Conservation (phyloP, 2,797 vertebrate genomes). For the Paguma larvata region DNA sequence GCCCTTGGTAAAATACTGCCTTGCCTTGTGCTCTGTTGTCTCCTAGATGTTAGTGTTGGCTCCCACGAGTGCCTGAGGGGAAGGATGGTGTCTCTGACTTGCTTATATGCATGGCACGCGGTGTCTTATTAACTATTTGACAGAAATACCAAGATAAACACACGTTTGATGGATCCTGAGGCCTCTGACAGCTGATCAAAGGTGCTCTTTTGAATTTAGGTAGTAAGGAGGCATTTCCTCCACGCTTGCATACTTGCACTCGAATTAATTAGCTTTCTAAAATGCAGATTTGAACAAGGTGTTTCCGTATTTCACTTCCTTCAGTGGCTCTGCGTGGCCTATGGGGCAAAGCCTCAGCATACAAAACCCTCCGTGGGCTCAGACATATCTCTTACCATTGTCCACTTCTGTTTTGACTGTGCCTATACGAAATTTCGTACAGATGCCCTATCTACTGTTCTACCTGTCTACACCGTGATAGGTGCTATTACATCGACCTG, state of each 20-base stretch:
- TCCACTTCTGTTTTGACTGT: background rate
- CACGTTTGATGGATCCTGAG: background rate
- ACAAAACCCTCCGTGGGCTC: background rate
- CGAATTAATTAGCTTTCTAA: slow-evolving; percentile 56
- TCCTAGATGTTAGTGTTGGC: background rate
- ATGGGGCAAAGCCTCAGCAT: background rate
- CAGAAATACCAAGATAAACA: background rate
- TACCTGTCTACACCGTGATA: background rate
- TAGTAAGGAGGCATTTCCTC: background rate
- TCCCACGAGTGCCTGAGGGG: background rate
- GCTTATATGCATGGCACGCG: background rate
- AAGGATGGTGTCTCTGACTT: background rate
- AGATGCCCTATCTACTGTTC: background rate
- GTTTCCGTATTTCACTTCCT: background rate
- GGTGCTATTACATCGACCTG: background rate
- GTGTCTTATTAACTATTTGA: background rate
- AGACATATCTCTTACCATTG: background rate
- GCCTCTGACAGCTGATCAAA: background rate
- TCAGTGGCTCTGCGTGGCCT: background rate
- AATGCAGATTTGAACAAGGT: background rate
- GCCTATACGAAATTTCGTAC: background rate
- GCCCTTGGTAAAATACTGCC: background rate
- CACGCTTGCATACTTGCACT: background rate
- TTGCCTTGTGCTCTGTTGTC: background rate
- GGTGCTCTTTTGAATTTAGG: background rate